Percentiles rank a stretch among this genome's conserved stretches.
Evolutionary conservation across 1,140 invertebrate genomes (phyloP).

Genomic region (Anastrepha obliqua): DNA sequence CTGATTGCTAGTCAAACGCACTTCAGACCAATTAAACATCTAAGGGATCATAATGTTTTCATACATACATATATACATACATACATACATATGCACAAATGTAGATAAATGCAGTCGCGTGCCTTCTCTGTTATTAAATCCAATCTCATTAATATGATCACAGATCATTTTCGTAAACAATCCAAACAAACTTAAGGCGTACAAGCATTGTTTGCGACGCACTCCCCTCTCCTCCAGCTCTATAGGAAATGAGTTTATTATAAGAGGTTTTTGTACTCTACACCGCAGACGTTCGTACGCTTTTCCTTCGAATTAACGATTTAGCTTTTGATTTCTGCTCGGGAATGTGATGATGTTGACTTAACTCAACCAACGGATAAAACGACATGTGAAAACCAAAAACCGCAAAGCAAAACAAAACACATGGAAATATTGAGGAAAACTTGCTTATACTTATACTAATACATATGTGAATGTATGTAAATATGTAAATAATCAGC

Average conservation of each 20-base stretch:
- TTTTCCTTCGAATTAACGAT: neutral
- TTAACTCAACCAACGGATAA: slow-evolving; percentile 1
- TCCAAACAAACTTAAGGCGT: too few relatives aligned
- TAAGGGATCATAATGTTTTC: neutral
- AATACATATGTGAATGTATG: neutral
- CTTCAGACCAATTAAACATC: neutral
- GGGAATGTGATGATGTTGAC: neutral
- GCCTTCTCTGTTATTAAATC: neutral
- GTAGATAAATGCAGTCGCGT: neutral
- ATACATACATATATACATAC: neutral
- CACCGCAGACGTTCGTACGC: too few relatives aligned
- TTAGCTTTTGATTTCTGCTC: neutral
- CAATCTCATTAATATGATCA: neutral
- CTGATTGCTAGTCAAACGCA: neutral
- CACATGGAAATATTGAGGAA: neutral
- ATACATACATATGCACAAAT: too few relatives aligned
- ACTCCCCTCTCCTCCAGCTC: too few relatives aligned
- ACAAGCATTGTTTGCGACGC: too few relatives aligned
- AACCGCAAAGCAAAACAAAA: slow-evolving; percentile 51
- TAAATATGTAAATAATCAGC: neutral
- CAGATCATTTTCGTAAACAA: neutral
- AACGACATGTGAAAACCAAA: slow-evolving; percentile 40
- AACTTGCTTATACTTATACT: neutral
- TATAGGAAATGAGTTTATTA: too few relatives aligned
- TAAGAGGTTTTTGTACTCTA: too few relatives aligned